Evolutionary conservation across 2,797 vertebrate genomes (phyloP), one percentile per base, ranked within the genome.

Genomic region (Pseudochirops corinnae): DNA sequence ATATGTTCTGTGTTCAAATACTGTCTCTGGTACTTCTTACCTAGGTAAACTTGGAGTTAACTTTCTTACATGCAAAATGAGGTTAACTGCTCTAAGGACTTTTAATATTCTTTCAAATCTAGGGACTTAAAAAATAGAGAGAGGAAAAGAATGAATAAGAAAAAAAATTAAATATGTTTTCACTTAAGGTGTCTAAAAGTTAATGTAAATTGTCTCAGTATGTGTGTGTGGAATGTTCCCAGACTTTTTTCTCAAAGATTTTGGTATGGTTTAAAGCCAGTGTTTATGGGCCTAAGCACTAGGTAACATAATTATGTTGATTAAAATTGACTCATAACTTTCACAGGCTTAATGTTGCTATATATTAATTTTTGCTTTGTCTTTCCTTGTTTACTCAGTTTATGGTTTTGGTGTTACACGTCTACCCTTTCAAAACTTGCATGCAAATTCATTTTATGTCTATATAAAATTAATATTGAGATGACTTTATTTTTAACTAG

Each of bases 381-480:
- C 58, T 96, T 92, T 90, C 26, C 62, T 9, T 96, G 60, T 97
- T 97, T 97, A 91, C 56, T 95, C 92, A 91, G 92, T 97, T 98
- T 97, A 94, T 91, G 29, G 2, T 31, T 95, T 90, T 96, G 58
- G 91, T 97, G 97, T 91, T 95, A 90, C 95, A 92, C 60, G 60
- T 97, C 98, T 97, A 97, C 5, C 95, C 53, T 46, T 91, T 95
- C 52, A 95, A 91, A 57, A 52, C 67, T 96, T 96, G 92, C 52
- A 82, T 92, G 82, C 87, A 93, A 52, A 92, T 39, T 96, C 97
- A 91, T 0, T 55, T 74, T 39, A 97, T 94, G 93, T 94, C 0
- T 55, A 58, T 96, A 95, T 94, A 96, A 97, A 98, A 97, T 67
- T 16, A 60, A 82, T 93, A 97, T 29, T 74, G 92, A 57, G 55